A percentile compares a stretch with the other conserved stretches of the same genome.
Evolutionary conservation across 2,113 vertebrate species (phyloP).

Genomic region (Bubo blakistoni): DNA sequence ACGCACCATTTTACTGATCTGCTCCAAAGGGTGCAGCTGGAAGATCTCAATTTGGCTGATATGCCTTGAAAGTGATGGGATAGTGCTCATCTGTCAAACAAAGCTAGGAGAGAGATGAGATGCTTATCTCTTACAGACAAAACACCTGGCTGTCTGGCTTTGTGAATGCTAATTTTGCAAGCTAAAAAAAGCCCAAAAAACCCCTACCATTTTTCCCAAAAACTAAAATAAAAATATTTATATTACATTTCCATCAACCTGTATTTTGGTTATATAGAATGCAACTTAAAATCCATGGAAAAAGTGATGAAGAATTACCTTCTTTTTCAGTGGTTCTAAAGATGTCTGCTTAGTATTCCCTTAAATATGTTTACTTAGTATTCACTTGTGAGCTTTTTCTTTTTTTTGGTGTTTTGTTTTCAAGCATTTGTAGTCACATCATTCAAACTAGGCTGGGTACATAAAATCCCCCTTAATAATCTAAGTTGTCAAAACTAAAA

Average conservation of each 20-base stretch:
- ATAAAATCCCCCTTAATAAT: slow-evolving; percentile 22
- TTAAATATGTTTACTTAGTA: not conserved
- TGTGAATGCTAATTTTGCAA: slow-evolving; percentile 2
- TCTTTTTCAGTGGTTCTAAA: not conserved
- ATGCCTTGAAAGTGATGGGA: not conserved
- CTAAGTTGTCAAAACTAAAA: slow-evolving; percentile 11
- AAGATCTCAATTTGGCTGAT: slow-evolving; percentile 33
- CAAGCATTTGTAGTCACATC: not conserved
- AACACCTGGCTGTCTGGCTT: slow-evolving; percentile 20
- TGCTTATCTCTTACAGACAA: slow-evolving; percentile 31
- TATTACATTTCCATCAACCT: not conserved
- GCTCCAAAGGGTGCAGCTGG: slow-evolving; percentile 33
- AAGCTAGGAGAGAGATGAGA: not conserved
- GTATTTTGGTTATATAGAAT: not conserved
- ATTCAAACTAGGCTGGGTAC: not conserved
- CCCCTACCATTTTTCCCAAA: not conserved
- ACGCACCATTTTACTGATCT: not conserved
- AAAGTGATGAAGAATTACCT: not conserved
- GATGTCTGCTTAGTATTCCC: slow-evolving; percentile 7
- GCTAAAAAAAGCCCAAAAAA: not conserved
- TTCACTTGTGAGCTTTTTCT: not conserved
- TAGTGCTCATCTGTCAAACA: slow-evolving; percentile 38
- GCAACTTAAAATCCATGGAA: not conserved
- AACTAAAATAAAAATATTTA: not conserved
- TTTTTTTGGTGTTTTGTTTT: not conserved